Conservation (phyloP, 2,888 invertebrate species). For the Drosophila anomelani region DNA sequence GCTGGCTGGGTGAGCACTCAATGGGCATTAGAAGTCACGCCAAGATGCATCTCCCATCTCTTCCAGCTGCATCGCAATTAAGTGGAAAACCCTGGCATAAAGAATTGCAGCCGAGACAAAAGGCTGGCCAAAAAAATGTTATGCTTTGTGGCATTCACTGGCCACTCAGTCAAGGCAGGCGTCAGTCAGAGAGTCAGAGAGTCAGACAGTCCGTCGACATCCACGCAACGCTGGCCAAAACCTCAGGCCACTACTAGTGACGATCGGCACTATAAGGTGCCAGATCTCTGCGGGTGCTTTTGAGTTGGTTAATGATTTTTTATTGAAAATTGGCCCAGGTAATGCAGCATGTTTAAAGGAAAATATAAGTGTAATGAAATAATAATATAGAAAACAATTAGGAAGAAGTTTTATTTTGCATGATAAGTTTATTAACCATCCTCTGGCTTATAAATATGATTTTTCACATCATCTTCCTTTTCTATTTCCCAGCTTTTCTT, state of each 20-base stretch:
- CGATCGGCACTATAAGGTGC: conserved; percentile 5
- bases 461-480: not conserved
- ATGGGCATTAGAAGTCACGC: conserved; percentile 57
- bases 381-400: not conserved
- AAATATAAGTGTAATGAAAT: conserved; percentile 2
- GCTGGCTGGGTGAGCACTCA: conserved; percentile 49
- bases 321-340: conserved; percentile 11
- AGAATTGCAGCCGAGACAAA: conserved; percentile 42
- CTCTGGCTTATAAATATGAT: not conserved
- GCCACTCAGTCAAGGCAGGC: conserved; percentile 16
- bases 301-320: conserved; percentile 5
- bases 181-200: too few species aligned
- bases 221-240: conserved; percentile 43
- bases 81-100: conserved; percentile 42
- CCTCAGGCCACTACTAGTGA: conserved; percentile 24
- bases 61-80: conserved; percentile 39
- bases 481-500: too few species aligned
- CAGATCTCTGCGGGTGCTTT: conserved; percentile 11
- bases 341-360: conserved; percentile 10
- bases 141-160: conserved; percentile 55
- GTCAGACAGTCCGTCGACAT: conserved; percentile 27
- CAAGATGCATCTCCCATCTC: conserved; percentile 44
- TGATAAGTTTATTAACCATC: not conserved
- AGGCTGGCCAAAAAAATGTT: conserved; percentile 46
- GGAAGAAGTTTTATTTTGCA: not conserved